A percentile compares a stretch with the other conserved stretches of the same genome.
These are phyloP conservation scores for Cantharis rustica DNA, from an alignment of 2,888 invertebrate genomes.

Conservation along the genomic window DNA sequence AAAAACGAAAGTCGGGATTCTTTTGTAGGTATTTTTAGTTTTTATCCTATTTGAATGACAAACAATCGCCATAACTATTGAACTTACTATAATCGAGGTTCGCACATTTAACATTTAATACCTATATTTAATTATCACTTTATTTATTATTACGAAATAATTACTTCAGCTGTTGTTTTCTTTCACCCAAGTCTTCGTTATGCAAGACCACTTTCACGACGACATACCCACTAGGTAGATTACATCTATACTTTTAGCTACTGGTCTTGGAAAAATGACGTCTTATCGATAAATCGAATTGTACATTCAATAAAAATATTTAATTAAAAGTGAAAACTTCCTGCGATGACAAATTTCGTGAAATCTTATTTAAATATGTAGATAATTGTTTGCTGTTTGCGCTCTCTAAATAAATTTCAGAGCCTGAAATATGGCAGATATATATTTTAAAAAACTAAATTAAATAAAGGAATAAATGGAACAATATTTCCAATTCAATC, in stretches of 20 bases:
- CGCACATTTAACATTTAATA: not conserved
- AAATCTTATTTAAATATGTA: not conserved
- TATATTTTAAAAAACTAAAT: not conserved
- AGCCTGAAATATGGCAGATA: not conserved
- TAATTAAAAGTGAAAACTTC: not conserved
- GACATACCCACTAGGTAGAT: not conserved
- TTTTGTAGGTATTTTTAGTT: not conserved
- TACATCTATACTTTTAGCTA: conserved; percentile 6
- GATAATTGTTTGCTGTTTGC: not conserved
- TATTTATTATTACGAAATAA: conserved; percentile 7
- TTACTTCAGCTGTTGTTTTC: conserved; percentile 4
- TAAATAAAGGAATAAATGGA: not conserved
- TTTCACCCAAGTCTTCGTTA: conserved; percentile 15
- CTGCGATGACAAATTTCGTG: not conserved
- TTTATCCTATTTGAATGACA: not conserved
- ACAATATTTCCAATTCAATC: not conserved
- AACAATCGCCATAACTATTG: not conserved
- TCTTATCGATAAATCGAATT: not conserved
- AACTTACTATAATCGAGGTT: not conserved
- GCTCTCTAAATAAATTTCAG: not conserved
- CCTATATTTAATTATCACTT: not conserved
- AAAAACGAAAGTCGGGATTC: not conserved
- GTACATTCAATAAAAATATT: not conserved
- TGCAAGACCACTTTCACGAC: conserved; percentile 20
- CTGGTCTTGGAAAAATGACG: not conserved